Evolutionary conservation across 2,797 vertebrate species (phyloP).

Genomic region (Hafferia zeledoni): DNA sequence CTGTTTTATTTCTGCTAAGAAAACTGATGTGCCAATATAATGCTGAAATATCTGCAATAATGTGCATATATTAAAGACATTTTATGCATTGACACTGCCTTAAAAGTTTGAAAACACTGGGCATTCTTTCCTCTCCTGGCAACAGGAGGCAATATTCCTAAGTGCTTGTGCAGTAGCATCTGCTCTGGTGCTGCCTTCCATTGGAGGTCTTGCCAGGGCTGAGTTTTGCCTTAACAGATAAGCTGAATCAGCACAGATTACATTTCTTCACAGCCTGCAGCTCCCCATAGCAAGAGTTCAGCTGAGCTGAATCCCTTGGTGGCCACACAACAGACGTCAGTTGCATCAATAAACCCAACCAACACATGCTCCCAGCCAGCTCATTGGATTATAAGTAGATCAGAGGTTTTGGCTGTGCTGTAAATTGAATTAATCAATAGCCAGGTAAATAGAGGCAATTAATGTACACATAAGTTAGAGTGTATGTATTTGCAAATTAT

Average conservation of each 20-base stretch:
- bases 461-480: not conserved
- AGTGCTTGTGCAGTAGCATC: not conserved
- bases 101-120: slow-evolving; percentile 29
- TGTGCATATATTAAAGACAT: not conserved
- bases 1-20: not conserved
- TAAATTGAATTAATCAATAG: not conserved
- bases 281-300: not conserved
- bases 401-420: not conserved
- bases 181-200: not conserved
- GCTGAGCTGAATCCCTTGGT: rapidly evolving
- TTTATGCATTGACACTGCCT: not conserved
- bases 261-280: not conserved
- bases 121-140: slow-evolving; percentile 11
- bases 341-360: not conserved
- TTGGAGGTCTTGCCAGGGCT: not conserved
- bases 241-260: slow-evolving; percentile 9
- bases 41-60: not conserved
- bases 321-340: not conserved
- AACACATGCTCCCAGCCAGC: not conserved
- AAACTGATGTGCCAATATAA: not conserved
- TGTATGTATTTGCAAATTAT: not conserved
- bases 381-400: not conserved
- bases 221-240: not conserved
- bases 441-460: not conserved
- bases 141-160: slow-evolving; percentile 41